Evolutionary conservation across 30 jellyfish, hydroid and myxozoan genomes (phyloP).

Genomic region (Haliclystus octoradiatus): DNA sequence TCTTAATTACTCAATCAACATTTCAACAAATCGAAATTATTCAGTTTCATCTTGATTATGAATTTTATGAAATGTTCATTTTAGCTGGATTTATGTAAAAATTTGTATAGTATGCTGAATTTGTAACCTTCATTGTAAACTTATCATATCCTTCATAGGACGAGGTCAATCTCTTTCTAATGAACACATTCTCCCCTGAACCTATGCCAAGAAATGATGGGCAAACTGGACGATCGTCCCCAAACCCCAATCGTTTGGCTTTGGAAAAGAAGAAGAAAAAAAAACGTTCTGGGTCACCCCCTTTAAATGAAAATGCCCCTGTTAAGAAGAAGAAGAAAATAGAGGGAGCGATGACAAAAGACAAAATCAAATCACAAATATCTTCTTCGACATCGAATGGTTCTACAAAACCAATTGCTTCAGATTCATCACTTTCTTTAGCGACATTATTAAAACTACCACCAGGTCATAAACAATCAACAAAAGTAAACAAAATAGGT

Average conservation of each 20-base stretch:
- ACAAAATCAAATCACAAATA: background rate
- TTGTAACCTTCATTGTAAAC: no score
- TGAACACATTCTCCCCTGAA: background rate
- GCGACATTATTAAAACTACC: background rate
- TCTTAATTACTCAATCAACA: no score
- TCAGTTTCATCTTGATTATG: no score
- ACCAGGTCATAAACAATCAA: background rate
- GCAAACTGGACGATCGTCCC: conserved; percentile 1
- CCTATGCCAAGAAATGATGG: background rate
- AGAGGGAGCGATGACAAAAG: background rate
- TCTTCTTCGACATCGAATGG: background rate
- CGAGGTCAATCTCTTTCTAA: background rate
- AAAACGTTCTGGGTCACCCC: background rate
- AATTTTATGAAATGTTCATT: no score
- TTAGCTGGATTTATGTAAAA: no score
- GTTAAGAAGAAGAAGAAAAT: background rate
- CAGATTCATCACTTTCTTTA: background rate
- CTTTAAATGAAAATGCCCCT: background rate
- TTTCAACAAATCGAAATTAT: no score
- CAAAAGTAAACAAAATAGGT: no score
- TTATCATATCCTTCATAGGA: background rate
- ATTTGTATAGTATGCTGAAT: no score
- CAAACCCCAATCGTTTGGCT: background rate
- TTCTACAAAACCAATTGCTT: background rate
- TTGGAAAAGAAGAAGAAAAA: background rate